Evolutionary conservation across 2,113 vertebrate species (phyloP), one percentile per base, ranked within the genome.

Genomic region (Corydoras sp.): DNA sequence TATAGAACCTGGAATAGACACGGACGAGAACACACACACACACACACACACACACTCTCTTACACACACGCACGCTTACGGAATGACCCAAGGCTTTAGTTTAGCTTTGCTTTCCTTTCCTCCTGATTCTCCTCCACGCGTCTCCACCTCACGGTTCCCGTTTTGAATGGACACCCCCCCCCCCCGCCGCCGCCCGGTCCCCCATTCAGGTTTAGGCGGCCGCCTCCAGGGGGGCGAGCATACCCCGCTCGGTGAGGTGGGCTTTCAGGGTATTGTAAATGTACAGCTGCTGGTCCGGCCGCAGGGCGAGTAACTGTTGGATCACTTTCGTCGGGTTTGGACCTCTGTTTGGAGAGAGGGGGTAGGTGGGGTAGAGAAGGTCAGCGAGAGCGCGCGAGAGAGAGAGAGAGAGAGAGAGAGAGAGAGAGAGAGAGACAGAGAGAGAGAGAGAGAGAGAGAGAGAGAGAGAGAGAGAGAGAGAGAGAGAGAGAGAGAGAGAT

Each of bases 251-350:
- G 0, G 80, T 86, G 66, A 99, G 93, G 80, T 97, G 95, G 4
- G 92, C 82, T 83, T 91, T 98, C 8, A 99, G 88, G 0, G 92
- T 94, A 89, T 94, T 96, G 87, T 98, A 99, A 83, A 98, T 96
- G 87, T 93, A 86, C 8, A 99, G 91, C 89, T 99, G 97, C 84
- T 99, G 97, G 35, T 99, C 97, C 0, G 87, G 89, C 30, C 96
- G 87, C 74, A 99, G 81, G 24, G 95, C 95, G 77, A 99, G 82
- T 71, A 99, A 91, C 90, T 99, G 97, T 83, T 98, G 96, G 81
- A 99, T 92, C 78, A 99, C 91, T 75, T 95, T 98, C 84, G 85
- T 92, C 0, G 97, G 95, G 81, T 99, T 99, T 0, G 97, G 96
- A 18, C 97, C 97, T 79, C 97, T 99, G 82, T 43, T 43, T 2